Evolutionary conservation across 2,797 vertebrate genomes (phyloP).

Genomic region (Galaxias olidus): DNA sequence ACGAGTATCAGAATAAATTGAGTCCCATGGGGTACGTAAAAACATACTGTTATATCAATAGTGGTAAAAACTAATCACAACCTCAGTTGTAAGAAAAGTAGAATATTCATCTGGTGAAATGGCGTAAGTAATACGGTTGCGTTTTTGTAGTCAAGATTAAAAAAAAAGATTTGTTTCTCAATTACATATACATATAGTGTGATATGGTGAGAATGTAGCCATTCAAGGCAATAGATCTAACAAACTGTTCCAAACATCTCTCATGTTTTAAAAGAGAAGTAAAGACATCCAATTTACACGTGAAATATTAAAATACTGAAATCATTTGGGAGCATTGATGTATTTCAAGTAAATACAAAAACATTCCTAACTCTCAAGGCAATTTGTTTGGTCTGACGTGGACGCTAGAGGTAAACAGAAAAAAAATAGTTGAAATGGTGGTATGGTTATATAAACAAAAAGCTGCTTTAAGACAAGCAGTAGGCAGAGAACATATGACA

Average conservation of each 20-base stretch:
- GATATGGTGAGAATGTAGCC: slow-evolving; percentile 57
- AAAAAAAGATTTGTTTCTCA: slow-evolving; percentile 7
- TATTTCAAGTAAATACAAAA: slow-evolving; percentile 60
- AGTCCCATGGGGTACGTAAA: slow-evolving; percentile 25
- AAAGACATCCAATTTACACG: slow-evolving; percentile 40
- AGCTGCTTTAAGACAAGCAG: slow-evolving; percentile 57
- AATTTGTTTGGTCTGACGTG: slow-evolving; percentile 45
- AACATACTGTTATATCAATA: slow-evolving; percentile 30
- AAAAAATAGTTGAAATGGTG: slow-evolving; percentile 45
- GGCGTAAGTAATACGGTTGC: slow-evolving; percentile 21
- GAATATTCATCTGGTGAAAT: slow-evolving; percentile 17
- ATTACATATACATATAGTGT: slow-evolving; percentile 30
- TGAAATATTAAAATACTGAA: slow-evolving; percentile 35
- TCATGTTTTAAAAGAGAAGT: slow-evolving; percentile 38
- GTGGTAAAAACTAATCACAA: slow-evolving; percentile 36
- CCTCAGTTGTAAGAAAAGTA: slow-evolving; percentile 38
- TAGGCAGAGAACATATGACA: slow-evolving; percentile 53
- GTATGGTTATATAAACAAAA: slow-evolving; percentile 77
- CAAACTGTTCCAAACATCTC: slow-evolving; percentile 37
- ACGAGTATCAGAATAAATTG: slow-evolving; percentile 53
- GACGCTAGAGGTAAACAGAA: slow-evolving; percentile 26
- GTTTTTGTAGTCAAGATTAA: slow-evolving; percentile 25
- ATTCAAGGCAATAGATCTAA: slow-evolving; percentile 35
- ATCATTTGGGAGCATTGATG: slow-evolving; percentile 46
- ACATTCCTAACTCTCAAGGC: slow-evolving; percentile 61